Evolutionary conservation across 1,140 invertebrate genomes (phyloP).

Genomic region (Palaemon carinicauda): DNA sequence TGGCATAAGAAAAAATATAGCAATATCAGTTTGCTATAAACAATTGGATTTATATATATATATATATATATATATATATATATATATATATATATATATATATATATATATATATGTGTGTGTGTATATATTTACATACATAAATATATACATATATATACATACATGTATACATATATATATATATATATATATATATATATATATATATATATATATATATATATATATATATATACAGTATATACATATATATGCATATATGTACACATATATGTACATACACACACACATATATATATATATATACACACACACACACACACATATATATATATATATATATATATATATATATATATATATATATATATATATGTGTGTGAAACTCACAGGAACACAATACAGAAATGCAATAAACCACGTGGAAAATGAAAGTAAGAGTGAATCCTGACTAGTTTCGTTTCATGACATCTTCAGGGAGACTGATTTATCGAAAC

Average conservation of each 20-base stretch:
- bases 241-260: not conserved
- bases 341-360: too few relatives aligned
- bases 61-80: too few relatives aligned
- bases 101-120: not conserved
- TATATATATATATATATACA: not conserved
- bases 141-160: not conserved
- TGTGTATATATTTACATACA: not conserved
- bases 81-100: not conserved
- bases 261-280: not conserved
- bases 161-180: not conserved
- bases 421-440: too few relatives aligned
- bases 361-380: too few relatives aligned
- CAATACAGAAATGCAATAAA: too few relatives aligned
- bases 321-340: not conserved
- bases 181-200: not conserved
- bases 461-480: too few relatives aligned
- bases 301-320: not conserved
- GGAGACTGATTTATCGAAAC: too few relatives aligned
- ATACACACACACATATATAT: not conserved
- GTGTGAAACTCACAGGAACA: too few relatives aligned
- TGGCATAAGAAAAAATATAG: too few relatives aligned
- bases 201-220: not conserved
- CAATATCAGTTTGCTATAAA: too few relatives aligned
- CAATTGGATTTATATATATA: too few relatives aligned
- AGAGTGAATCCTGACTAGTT: too few relatives aligned